Base-by-base conservation (phyloP, 2,797 vertebrate species). In the Notolepis coatsorum region DNA sequence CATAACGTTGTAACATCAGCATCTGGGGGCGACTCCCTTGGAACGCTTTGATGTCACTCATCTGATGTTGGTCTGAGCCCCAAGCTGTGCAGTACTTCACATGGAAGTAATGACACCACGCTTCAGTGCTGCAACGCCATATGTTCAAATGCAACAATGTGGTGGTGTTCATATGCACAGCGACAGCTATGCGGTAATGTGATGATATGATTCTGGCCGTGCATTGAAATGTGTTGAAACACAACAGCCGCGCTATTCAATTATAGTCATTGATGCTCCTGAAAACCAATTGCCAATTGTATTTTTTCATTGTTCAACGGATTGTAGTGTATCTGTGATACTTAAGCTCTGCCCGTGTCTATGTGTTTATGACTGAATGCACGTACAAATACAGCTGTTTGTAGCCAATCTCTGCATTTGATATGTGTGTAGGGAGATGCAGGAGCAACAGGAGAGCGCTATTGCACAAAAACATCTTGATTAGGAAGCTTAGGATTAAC, bases 391-490 rank as follows among this genome's bases (percentile, higher is more conserved):
- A 65, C 48, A 33, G 30, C 28, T 12, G 3, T 33, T 46, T 18
- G 28, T 54, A 41, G 43, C 25, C 13, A 20, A 15, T 8, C 9
- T 48, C 23, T 30, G 7, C 17, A 13, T 39, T 12, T 38, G 4
- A n/a, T 38, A n/a, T 15, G n/a, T n/a, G 2, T n/a, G 35, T n/a
- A n/a, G 35, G 37, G 21, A 43, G 9, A 62, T 23, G 33, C 30
- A 56, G 53, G 38, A 55, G 12, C 13, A 12, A 37, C 35, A 37
- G 35, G 15, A 37, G 10, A 37, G 15, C 15, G n/a, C 17, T 42
- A 48, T 47, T 73, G 60, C 23, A 43, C 25, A 49, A 53, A 71
- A 63, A 12, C 64, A 38, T 41, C 20, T 21, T 49, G 35, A 24
- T 24, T n/a, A 4, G 20, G 9, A 45, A 45, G 42, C 24, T 49